Evolutionary conservation across 2,888 invertebrate species (phyloP), one percentile per base, ranked within the genome.

Genomic region (Achlya flavicornis): DNA sequence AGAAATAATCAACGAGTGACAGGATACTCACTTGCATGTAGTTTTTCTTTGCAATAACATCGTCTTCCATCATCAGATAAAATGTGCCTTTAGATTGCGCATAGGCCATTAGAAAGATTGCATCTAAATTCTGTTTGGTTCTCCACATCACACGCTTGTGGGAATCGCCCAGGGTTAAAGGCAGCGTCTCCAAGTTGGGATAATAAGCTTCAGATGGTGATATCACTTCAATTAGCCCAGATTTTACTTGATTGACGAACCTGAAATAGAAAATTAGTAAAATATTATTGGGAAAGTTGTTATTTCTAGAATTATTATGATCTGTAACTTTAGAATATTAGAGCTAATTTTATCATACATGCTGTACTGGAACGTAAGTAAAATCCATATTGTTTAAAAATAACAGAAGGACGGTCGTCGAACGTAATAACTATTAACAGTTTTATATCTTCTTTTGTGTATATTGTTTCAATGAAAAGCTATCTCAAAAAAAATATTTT

Each of bases 91-190:
- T 97, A 0, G 97, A 95, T 79, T 97, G 97, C 0, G 97, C 97
- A 82, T 98, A 98, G 65, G 98, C 96, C 99, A 99, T 99, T 14
- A 99, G 94, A 87, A 97, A 99, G 0, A 98, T 96, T 81, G 97
- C 98, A 86, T 99, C 99, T 64, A 99, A 92, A 86, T 99, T 99
- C 86, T 99, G 99, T 81, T 99, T 99, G 4, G 98, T 97, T 63
- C 99, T 94, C 99, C 99, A 99, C 63, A 96, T 95, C 0, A 97
- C 97, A 0, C 98, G 95, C 80, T 98, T 97, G 68, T 95, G 93
- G 0, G 98, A 95, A 89, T 99, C 99, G 0, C 98, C 98, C 5
- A 99, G 92, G 0, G 97, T 98, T 41, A 96, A 94, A 6, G 96
- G 95, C 19, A 99, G 87, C 61, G 95, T 94, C 61, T 97, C 95